Base-by-base conservation (phyloP, 2,113 vertebrate genomes). In the Actinemys pallida region DNA sequence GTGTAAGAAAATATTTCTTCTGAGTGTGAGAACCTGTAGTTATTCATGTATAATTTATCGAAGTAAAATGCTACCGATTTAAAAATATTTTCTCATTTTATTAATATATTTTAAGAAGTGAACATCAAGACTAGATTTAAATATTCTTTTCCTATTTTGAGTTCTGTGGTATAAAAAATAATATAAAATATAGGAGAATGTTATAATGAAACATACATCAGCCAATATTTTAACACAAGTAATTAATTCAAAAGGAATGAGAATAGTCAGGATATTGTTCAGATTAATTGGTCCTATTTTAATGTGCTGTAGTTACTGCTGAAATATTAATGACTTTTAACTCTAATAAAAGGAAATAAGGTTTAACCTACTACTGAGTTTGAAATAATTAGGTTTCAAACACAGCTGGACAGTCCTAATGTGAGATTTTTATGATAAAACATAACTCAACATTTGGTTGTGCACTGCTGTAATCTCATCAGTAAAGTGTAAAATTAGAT, bases 361-460 rank as follows among this genome's bases (percentile, higher is more conserved):
- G 78, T 94, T 98, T 96, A 95, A 90, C 89, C 93, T 96, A 95
- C 88, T 49, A 86, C 90, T 97, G 93, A 94, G 88, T 92, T 88
- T 82, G 94, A 96, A 98, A 97, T 97, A 95, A 96, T 93, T 97
- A 93, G 92, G 83, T 96, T 97, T 95, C 76, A 95, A 93, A 92
- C 90, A 86, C 92, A 96, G 72, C 75, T 88, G 93, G 92, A 93
- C 39, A 93, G 86, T 92, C 95, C 57, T 95, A 80, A 97, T 65
- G 29, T 93, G 89, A 94, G 75, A 72, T 72, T 94, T 93, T 96
- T 90, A 88, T 92, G 83, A 49, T 90, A 20, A 93, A 83, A 92
- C 90, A 75, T 88, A 86, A 90, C 90, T 91, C 14, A 95, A 82
- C 86, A 95, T 94, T 72, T 57, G 52, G 52, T 94, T 94, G 78